These are phyloP conservation scores for Procambarus clarkii DNA, from an alignment of 1,140 invertebrate genomes.

Conservation along the genomic window DNA sequence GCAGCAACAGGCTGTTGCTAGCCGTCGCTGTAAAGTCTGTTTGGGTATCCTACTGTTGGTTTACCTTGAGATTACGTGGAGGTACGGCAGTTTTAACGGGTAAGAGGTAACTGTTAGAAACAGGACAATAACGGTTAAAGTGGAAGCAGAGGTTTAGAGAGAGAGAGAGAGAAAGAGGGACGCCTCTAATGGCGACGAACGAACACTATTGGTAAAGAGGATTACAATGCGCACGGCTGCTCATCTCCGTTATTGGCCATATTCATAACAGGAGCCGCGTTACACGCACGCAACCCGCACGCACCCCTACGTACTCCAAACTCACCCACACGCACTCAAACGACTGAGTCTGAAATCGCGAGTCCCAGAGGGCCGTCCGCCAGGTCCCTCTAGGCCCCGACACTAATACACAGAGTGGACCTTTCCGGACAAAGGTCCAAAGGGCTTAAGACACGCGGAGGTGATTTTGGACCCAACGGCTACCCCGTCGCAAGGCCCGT, in stretches of 20 bases:
- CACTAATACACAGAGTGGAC: conserved; percentile 54
- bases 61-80: too few relatives aligned
- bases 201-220: conserved; percentile 2
- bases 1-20: too few relatives aligned
- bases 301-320: background rate
- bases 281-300: conserved; percentile 16
- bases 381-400: conserved; percentile 8
- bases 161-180: background rate
- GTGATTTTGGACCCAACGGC: background rate
- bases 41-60: too few relatives aligned
- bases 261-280: conserved; percentile 56
- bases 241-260: conserved; percentile 65
- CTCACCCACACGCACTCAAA: background rate
- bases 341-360: too few relatives aligned
- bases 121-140: too few relatives aligned
- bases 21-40: too few relatives aligned
- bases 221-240: conserved; percentile 62
- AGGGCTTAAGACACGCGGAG: background rate
- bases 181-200: conserved; percentile 4
- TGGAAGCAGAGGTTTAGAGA: too few relatives aligned
- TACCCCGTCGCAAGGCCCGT: too few relatives aligned
- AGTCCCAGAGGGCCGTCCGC: too few relatives aligned
- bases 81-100: too few relatives aligned
- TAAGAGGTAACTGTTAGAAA: too few relatives aligned
- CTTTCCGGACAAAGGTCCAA: conserved; percentile 30